These are phyloP conservation scores for Hydractinia echinata DNA, from an alignment of 30 jellyfish, hydroid and myxozoan genomes.

Conservation along the genomic window DNA sequence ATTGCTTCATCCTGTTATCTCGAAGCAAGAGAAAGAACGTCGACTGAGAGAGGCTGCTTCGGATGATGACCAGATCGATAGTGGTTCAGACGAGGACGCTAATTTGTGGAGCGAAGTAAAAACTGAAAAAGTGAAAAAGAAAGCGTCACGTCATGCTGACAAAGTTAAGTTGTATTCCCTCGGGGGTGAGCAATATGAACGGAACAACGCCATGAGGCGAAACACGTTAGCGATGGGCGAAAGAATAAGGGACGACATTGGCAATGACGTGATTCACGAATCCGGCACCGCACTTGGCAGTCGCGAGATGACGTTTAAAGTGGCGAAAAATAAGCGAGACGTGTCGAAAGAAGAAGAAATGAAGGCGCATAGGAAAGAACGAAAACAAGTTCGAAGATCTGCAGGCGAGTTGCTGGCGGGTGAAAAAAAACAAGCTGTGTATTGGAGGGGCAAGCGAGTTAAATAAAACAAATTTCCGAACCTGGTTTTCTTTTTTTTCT, in stretches of 20 bases:
- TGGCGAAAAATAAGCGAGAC: conserved; percentile 45
- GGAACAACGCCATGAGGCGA: conserved; percentile 1
- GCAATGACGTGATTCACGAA: conserved; percentile 43
- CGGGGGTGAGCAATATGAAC: conserved; percentile 51
- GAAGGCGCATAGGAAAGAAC: conserved; percentile 66
- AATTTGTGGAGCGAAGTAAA: conserved; percentile 54
- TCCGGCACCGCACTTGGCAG: conserved; percentile 76
- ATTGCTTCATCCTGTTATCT: conserved; percentile 91
- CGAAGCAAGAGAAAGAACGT: conserved; percentile 72
- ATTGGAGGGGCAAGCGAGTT: conserved; percentile 70
- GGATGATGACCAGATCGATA: conserved; percentile 18
- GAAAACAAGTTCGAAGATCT: conserved; percentile 73
- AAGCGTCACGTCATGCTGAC: conserved; percentile 1
- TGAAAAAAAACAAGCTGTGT: conserved; percentile 30
- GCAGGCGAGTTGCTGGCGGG: conserved; percentile 58
- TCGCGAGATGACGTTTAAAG: conserved; percentile 63
- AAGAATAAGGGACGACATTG: conserved; percentile 31
- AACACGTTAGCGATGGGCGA: conserved; percentile 60
- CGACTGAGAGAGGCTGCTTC: neutral
- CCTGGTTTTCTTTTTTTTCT: too few species aligned
- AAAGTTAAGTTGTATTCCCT: conserved; percentile 44
- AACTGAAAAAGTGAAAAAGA: conserved; percentile 38
- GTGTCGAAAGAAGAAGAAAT: conserved; percentile 40
- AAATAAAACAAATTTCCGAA: conserved; percentile 15
- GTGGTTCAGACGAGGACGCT: conserved; percentile 42